Conservation (phyloP, 2,888 invertebrate genomes). For the Capitulum mitella region DNA sequence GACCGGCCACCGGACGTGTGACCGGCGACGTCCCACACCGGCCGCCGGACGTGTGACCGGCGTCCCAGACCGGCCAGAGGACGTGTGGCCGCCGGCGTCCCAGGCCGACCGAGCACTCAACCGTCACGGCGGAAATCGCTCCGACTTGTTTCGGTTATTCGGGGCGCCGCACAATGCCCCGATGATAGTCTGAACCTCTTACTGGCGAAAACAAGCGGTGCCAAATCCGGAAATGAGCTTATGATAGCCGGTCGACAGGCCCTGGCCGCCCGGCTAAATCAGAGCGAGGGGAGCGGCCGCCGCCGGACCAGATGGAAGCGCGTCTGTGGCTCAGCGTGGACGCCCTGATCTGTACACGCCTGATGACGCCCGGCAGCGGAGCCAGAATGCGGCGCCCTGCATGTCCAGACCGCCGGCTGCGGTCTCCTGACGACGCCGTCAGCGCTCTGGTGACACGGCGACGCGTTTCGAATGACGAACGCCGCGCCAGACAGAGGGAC, state of each 20-base stretch:
- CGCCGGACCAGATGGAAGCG: background rate
- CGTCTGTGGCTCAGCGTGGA: background rate
- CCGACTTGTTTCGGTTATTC: background rate
- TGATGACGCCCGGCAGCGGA: too few species aligned
- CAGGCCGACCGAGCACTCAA: background rate
- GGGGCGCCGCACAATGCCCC: background rate
- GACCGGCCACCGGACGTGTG: too few species aligned
- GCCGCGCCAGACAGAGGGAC: background rate
- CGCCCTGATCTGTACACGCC: too few species aligned
- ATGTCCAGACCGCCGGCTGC: background rate
- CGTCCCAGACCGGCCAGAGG: too few species aligned
- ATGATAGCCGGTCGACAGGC: conserved; percentile 6
- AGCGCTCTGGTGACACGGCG: background rate
- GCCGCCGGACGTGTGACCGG: too few species aligned
- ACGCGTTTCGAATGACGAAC: background rate
- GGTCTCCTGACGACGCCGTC: background rate
- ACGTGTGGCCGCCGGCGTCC: background rate
- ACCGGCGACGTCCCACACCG: too few species aligned
- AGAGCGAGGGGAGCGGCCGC: background rate
- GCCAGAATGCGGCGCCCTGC: too few species aligned
- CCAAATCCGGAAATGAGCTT: conserved; percentile 15
- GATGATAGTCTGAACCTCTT: conserved; percentile 1
- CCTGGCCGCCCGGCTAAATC: background rate
- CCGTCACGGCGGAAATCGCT: background rate
- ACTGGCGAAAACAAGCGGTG: conserved; percentile 14